Evolutionary conservation across 2,797 vertebrate genomes (phyloP).

Genomic region (Enteromius viviparus): DNA sequence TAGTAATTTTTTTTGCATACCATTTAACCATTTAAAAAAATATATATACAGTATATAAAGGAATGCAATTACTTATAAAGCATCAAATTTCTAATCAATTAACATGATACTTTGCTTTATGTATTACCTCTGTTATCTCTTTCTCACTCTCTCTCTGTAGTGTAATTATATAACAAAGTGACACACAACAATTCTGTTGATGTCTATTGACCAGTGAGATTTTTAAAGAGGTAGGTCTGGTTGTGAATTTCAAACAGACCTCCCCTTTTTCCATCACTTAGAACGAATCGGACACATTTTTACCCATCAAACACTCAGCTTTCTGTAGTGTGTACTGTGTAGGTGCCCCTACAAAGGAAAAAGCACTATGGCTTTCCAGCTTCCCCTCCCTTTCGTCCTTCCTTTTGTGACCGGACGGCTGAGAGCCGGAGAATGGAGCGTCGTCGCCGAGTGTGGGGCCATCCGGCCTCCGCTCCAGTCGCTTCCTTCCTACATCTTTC

Average conservation of each 20-base stretch:
- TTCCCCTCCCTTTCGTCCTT: slow-evolving; percentile 37
- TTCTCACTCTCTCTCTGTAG: no score
- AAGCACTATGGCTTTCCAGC: not conserved
- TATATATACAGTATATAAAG: no score
- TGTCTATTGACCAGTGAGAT: not conserved
- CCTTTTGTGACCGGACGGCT: slow-evolving; percentile 38
- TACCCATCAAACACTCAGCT: not conserved
- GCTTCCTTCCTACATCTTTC: slow-evolving; percentile 55
- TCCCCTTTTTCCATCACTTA: not conserved
- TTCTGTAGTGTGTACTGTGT: slow-evolving; percentile 11
- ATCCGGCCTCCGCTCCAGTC: slow-evolving; percentile 31
- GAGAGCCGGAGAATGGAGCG: slow-evolving; percentile 37
- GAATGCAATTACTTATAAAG: no score
- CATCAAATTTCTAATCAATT: no score
- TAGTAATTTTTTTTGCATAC: no score
- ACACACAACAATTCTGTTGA: not conserved
- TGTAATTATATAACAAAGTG: no score
- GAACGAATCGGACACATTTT: not conserved
- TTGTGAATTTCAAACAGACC: not conserved
- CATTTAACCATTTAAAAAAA: no score
- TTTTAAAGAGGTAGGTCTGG: not conserved
- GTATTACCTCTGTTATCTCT: no score
- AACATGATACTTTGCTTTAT: no score
- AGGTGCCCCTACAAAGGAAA: slow-evolving; percentile 31
- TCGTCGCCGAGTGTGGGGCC: slow-evolving; percentile 4